Evolutionary conservation across 2,797 vertebrate genomes (phyloP).

Genomic region (Capromys pilorides): DNA sequence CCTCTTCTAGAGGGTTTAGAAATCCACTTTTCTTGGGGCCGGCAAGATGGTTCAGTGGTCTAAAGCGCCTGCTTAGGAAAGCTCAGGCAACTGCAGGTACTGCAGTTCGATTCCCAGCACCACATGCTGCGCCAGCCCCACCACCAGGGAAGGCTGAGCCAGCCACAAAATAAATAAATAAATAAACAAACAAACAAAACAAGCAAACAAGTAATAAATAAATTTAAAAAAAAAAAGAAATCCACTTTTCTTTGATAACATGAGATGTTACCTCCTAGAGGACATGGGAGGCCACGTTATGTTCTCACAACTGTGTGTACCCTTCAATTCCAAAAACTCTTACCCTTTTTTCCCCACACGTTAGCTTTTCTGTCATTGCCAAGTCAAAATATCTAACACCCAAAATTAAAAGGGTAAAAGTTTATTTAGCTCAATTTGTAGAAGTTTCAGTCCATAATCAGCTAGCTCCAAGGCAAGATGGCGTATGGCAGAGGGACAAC

Average conservation of each 20-base stretch:
- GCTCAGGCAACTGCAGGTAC: too few species aligned
- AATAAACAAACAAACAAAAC: too few species aligned
- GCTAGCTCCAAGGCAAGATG: neutral
- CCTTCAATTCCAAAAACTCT: neutral
- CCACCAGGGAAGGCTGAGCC: too few species aligned
- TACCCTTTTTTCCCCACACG: neutral
- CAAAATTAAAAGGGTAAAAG: neutral
- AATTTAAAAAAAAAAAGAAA: too few species aligned
- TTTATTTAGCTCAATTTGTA: neutral
- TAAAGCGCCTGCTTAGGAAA: too few species aligned
- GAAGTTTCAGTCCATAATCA: neutral
- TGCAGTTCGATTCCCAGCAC: too few species aligned
- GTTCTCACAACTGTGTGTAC: accelerated
- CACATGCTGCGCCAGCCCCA: too few species aligned
- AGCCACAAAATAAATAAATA: too few species aligned
- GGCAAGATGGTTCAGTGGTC: too few species aligned
- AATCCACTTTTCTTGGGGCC: neutral
- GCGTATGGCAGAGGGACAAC: neutral
- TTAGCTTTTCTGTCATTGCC: neutral
- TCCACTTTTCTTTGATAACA: neutral
- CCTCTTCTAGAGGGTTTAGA: neutral
- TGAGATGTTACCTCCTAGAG: neutral
- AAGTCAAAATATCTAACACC: neutral
- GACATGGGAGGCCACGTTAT: accelerated
- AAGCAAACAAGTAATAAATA: too few species aligned